A percentile compares a stretch with the other conserved stretches of the same genome.
These are phyloP conservation scores for Agraylea sexmaculata DNA, from an alignment of 1,140 invertebrate species.

Conservation along the genomic window DNA sequence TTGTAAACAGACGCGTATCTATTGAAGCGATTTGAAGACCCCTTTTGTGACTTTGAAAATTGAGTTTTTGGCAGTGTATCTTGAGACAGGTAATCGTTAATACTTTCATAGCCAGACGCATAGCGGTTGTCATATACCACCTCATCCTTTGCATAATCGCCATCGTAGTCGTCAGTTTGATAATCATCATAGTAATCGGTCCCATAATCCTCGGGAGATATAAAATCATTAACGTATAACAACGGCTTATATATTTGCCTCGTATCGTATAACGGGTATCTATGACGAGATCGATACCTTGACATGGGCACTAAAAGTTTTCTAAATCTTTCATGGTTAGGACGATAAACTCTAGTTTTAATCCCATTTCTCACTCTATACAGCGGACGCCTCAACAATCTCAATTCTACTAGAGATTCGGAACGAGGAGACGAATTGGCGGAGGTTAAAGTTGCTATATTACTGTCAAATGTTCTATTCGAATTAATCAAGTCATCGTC, in stretches of 20 bases:
- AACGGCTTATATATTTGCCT: too few species aligned
- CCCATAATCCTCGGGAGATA: too few species aligned
- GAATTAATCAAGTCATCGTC: constrained; percentile 11
- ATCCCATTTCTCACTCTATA: constrained; percentile 17
- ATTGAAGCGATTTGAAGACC: constrained; percentile 2
- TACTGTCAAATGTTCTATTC: neutral
- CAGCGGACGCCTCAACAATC: constrained; percentile 10
- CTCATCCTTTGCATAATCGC: constrained; percentile 4
- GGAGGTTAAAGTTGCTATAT: neutral
- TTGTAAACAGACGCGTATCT: constrained; percentile 16
- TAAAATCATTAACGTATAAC: too few species aligned
- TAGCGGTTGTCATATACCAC: constrained; percentile 1
- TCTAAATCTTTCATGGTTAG: constrained; percentile 14
- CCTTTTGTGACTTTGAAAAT: neutral
- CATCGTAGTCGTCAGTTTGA: neutral
- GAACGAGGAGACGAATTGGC: constrained; percentile 10
- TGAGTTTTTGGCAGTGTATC: neutral
- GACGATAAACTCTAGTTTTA: constrained; percentile 13
- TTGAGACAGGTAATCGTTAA: neutral
- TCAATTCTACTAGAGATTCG: constrained; percentile 14
- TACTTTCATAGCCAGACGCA: constrained; percentile 3
- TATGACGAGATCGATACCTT: neutral
- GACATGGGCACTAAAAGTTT: too few species aligned
- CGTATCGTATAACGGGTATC: too few species aligned
- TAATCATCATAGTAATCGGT: too few species aligned